phyloP scores from a whole-genome alignment of 92 coral and sea anemone genomes.

The Zoanthus solanderi region DNA sequence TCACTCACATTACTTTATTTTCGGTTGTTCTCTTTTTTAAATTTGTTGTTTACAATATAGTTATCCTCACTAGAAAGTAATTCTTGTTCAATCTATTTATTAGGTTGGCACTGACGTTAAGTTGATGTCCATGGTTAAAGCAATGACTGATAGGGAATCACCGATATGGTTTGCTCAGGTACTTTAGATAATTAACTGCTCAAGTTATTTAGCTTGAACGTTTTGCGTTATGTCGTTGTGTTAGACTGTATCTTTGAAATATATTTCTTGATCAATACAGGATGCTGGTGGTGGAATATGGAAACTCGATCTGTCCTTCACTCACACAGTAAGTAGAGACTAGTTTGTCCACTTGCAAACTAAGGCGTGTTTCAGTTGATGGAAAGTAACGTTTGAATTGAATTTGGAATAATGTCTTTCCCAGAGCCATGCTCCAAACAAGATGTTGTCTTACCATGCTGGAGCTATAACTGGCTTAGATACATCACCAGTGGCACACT shows the following conservation, averaged over 20 bases:
- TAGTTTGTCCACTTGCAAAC: no score
- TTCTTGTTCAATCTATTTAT: not conserved
- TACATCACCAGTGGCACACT: conserved; percentile 92
- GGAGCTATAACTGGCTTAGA: conserved; percentile 95
- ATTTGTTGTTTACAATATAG: not conserved
- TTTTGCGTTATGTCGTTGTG: no score
- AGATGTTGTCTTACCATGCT: conserved; percentile 94
- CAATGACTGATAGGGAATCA: conserved; percentile 87
- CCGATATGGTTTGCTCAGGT: conserved; percentile 99
- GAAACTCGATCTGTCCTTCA: conserved; percentile 96
- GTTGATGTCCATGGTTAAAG: conserved; percentile 96
- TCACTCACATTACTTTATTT: not conserved
- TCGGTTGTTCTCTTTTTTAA: not conserved
- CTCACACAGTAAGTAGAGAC: conserved; percentile 83
- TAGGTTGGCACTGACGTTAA: conserved; percentile 98
- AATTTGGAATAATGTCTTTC: not conserved
- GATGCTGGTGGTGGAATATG: conserved; percentile 99
- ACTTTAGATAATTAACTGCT: not conserved
- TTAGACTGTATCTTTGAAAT: not conserved
- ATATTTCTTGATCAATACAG: conserved; percentile 38
- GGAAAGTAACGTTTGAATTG: no score
- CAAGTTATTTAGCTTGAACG: no score
- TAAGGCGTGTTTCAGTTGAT: no score
- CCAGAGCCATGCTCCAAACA: conserved; percentile 98
- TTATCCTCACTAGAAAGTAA: not conserved